These are phyloP conservation scores for Carpatolechia fugitivella DNA, from an alignment of 2,888 invertebrate genomes.

Conservation along the genomic window DNA sequence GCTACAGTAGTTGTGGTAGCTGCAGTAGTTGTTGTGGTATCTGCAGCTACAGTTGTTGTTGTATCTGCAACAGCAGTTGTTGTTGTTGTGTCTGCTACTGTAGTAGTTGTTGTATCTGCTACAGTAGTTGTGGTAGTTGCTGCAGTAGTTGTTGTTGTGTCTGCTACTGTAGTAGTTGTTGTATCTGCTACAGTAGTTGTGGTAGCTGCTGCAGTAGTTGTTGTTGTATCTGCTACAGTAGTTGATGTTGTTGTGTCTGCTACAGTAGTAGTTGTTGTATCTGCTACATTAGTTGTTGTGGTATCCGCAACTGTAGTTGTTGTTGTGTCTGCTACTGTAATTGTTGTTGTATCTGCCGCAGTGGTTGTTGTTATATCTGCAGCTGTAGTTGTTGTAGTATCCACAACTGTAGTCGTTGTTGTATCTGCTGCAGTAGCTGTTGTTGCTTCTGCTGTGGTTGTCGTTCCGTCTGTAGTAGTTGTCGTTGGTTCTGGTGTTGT, in stretches of 20 bases:
- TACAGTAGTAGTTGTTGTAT: neutral
- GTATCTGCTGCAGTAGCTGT: slow-evolving; percentile 2
- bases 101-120: neutral
- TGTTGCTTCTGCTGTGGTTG: neutral
- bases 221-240: neutral
- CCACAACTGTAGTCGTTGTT: neutral
- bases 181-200: neutral
- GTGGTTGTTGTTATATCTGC: neutral
- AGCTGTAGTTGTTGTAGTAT: neutral
- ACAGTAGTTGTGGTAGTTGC: neutral
- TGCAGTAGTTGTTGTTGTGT: neutral
- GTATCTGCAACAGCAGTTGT: neutral
- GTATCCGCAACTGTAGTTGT: neutral
- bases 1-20: neutral
- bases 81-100: neutral
- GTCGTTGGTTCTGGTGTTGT: slow-evolving; percentile 2
- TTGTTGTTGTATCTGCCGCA: neutral
- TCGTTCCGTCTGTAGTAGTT: neutral
- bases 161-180: neutral
- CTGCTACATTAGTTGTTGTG: neutral
- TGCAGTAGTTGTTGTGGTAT: neutral
- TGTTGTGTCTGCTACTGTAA: neutral
- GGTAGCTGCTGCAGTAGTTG: neutral
- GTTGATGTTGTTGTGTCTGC: neutral
- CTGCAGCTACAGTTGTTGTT: neutral